Percentiles rank a stretch among this genome's conserved stretches.
phyloP scores from a whole-genome alignment of 2,797 vertebrate species.

The Sorex maritimensis region DNA sequence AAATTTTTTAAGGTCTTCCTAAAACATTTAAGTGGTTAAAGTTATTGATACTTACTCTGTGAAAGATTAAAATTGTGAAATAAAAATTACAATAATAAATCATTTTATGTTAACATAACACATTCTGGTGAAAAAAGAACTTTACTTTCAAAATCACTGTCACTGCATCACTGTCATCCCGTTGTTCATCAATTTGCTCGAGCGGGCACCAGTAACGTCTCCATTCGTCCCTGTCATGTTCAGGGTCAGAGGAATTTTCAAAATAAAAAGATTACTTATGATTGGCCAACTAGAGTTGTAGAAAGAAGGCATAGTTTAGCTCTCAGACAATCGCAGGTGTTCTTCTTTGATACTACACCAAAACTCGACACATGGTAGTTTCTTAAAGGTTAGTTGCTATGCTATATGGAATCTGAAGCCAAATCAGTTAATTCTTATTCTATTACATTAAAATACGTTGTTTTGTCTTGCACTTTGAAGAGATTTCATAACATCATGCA shows the following conservation, averaged over 20 bases:
- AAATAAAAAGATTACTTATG: not conserved
- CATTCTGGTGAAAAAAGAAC: conserved; percentile 44
- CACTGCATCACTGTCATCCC: too few relatives aligned
- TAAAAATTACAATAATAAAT: conserved; percentile 61
- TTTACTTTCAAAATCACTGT: not conserved
- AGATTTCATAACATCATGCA: conserved; percentile 44
- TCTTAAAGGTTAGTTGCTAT: conserved; percentile 55
- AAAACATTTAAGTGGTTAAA: conserved; percentile 45
- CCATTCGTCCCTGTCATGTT: too few relatives aligned
- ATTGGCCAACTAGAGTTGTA: conserved; percentile 28
- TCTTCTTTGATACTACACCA: conserved; percentile 66
- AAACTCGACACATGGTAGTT: conserved; percentile 53
- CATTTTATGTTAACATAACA: conserved; percentile 39
- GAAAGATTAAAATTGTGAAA: conserved; percentile 44
- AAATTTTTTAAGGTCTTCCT: conserved; percentile 28
- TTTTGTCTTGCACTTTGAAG: conserved; percentile 56
- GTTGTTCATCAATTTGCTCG: too few relatives aligned
- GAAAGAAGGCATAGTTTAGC: conserved; percentile 55
- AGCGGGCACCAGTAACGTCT: too few relatives aligned
- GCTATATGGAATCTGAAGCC: conserved; percentile 43
- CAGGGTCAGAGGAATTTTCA: not conserved
- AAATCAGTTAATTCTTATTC: conserved; percentile 28
- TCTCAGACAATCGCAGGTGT: conserved; percentile 64
- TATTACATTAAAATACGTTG: conserved; percentile 57
- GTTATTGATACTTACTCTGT: conserved; percentile 56